These are phyloP conservation scores for Salvelinus fontinalis DNA, from an alignment of 2,113 vertebrate genomes.

Conservation along the genomic window DNA sequence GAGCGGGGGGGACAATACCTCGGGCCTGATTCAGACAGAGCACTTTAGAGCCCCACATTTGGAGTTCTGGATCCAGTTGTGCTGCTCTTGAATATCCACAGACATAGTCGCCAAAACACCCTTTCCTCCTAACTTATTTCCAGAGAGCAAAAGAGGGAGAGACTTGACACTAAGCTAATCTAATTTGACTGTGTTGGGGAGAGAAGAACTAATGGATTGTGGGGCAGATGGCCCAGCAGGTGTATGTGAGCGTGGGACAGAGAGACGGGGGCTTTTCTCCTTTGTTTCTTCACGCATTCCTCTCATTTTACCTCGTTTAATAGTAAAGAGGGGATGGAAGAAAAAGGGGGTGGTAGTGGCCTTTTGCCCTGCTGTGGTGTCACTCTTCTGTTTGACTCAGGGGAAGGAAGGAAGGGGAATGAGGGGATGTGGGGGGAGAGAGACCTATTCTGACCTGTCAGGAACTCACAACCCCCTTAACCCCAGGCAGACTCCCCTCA, in stretches of 20 bases:
- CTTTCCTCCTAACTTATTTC: background rate
- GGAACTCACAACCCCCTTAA: conserved; percentile 62
- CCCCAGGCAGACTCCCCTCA: conserved; percentile 26
- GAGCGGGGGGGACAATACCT: conserved; percentile 59
- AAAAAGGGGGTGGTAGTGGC: conserved; percentile 45
- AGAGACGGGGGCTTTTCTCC: conserved; percentile 47
- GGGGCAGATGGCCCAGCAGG: conserved; percentile 73
- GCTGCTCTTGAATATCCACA: background rate
- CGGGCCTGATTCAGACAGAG: conserved; percentile 44
- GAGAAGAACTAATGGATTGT: conserved; percentile 78
- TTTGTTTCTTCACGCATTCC: conserved; percentile 61
- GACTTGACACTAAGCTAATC: conserved; percentile 66
- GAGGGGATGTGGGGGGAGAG: conserved; percentile 25
- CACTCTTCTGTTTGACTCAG: conserved; percentile 33
- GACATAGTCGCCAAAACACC: conserved; percentile 30
- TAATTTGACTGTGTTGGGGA: conserved; percentile 63
- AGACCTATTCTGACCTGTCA: conserved; percentile 63
- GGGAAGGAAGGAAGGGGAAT: conserved; percentile 14
- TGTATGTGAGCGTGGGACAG: conserved; percentile 46
- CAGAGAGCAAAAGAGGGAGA: conserved; percentile 31
- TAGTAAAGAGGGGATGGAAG: conserved; percentile 50
- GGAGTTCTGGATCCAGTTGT: conserved; percentile 59
- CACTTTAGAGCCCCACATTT: conserved; percentile 59
- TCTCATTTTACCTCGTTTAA: conserved; percentile 37
- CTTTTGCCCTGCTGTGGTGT: conserved; percentile 49